These are phyloP conservation scores for Urechis unicinctus DNA, from an alignment of 2,888 invertebrate species.

Conservation along the genomic window DNA sequence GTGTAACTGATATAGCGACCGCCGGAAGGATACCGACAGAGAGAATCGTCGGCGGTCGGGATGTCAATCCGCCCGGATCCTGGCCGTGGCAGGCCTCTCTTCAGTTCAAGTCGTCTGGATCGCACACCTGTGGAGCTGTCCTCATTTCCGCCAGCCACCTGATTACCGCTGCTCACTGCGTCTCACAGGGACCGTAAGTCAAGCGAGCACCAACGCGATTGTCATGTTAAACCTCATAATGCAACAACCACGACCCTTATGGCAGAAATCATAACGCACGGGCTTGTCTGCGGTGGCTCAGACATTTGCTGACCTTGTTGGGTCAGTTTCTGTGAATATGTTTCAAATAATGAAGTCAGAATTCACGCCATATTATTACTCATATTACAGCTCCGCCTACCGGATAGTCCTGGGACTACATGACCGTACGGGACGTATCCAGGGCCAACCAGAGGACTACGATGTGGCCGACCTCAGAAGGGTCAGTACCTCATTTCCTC, in stretches of 20 bases:
- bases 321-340: too few relatives aligned
- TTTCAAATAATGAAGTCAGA: too few relatives aligned
- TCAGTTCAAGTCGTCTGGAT: background rate
- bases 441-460: background rate
- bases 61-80: background rate
- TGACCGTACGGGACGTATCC: background rate
- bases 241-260: too few relatives aligned
- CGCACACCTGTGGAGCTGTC: background rate
- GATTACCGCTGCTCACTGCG: background rate
- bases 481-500: too few relatives aligned
- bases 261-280: too few relatives aligned
- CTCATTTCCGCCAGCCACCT: background rate
- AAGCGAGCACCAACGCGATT: too few relatives aligned
- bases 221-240: too few relatives aligned
- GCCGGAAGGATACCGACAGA: too few relatives aligned
- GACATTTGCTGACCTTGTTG: too few relatives aligned
- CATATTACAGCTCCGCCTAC: background rate
- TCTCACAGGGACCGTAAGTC: background rate
- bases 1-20: too few relatives aligned
- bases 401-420: background rate
- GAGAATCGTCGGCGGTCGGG: background rate
- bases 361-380: too few relatives aligned
- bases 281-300: too few relatives aligned
- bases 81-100: background rate
- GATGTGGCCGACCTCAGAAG: background rate